phyloP scores from a whole-genome alignment of 2,888 invertebrate species.

The Drosophila ezoana region DNA sequence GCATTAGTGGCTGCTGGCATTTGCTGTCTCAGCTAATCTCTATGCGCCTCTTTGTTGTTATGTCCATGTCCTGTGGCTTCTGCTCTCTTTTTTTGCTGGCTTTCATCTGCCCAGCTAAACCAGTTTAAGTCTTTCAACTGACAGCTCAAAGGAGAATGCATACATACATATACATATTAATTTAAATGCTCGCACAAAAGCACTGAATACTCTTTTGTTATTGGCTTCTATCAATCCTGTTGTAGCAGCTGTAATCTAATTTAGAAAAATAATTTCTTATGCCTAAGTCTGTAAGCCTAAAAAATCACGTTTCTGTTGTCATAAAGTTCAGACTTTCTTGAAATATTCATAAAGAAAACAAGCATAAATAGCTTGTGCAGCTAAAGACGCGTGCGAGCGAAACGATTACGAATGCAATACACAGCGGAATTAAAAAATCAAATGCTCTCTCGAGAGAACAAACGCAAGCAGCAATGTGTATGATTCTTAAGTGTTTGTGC shows the following conservation, averaged over 20 bases:
- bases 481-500: no score
- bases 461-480: constrained; percentile 1
- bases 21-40: constrained; percentile 39
- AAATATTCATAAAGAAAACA: constrained; percentile 1
- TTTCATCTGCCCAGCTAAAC: constrained; percentile 31
- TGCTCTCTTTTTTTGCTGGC: constrained; percentile 9
- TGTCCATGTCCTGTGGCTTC: constrained; percentile 16
- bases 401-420: constrained; percentile 25
- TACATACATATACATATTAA: neutral
- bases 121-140: constrained; percentile 47
- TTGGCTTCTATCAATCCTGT: constrained; percentile 4
- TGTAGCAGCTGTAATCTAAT: constrained; percentile 10
- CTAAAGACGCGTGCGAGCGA: neutral
- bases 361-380: neutral
- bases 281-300: no score
- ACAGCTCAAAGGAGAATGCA: constrained; percentile 28
- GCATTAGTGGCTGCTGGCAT: constrained; percentile 34
- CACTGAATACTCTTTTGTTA: constrained; percentile 14
- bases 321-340: neutral
- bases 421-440: constrained; percentile 21
- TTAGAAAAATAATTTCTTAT: neutral
- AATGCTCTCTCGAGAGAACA: constrained; percentile 21
- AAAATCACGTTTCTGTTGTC: neutral
- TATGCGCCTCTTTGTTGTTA: constrained; percentile 28
- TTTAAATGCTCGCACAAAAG: neutral